phyloP scores from a whole-genome alignment of 2,113 vertebrate species.

The Alexandromys fortis region DNA sequence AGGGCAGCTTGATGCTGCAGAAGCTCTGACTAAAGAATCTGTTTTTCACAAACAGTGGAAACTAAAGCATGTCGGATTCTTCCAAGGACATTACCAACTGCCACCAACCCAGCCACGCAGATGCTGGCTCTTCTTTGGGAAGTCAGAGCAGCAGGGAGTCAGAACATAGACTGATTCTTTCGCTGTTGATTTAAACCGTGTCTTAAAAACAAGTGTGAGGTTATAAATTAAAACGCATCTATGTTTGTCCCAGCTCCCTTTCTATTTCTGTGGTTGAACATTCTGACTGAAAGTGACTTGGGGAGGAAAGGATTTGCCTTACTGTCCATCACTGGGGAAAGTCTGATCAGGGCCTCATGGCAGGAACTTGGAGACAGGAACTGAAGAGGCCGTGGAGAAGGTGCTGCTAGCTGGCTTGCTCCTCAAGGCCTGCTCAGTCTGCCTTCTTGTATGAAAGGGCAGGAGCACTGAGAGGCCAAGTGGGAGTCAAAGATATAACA shows the following conservation, averaged over 20 bases:
- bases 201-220: conserved; percentile 21
- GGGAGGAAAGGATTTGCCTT: not conserved
- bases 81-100: not conserved
- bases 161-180: not conserved
- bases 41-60: not conserved
- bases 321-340: not conserved
- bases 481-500: not conserved
- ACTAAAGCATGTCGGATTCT: not conserved
- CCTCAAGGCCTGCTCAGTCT: not conserved
- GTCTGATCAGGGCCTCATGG: not conserved
- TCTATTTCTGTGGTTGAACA: not conserved
- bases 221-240: conserved; percentile 1
- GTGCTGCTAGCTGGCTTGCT: not conserved
- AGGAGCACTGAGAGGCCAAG: not conserved
- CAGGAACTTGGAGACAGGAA: not conserved
- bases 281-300: not conserved
- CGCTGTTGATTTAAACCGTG: not conserved
- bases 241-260: not conserved
- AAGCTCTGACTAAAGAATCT: not conserved
- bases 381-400: not conserved
- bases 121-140: not conserved
- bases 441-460: not conserved
- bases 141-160: not conserved
- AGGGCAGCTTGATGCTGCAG: not conserved
- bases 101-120: not conserved